These are phyloP conservation scores for Melanocharis versteri DNA, from an alignment of 2,113 vertebrate species.

Conservation along the genomic window DNA sequence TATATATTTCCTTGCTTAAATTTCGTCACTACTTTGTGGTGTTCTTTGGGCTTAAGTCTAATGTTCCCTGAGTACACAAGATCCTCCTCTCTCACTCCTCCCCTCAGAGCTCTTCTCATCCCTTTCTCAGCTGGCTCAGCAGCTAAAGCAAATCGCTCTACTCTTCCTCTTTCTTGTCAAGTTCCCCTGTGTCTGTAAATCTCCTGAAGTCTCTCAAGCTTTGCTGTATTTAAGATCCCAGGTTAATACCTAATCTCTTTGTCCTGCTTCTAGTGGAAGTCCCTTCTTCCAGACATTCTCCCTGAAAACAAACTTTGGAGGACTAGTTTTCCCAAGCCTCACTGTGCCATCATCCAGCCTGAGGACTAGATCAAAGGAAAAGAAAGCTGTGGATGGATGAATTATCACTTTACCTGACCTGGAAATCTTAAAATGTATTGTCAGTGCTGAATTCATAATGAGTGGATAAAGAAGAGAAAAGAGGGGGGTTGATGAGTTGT, in stretches of 20 bases:
- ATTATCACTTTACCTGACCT: background rate
- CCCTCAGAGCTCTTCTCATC: background rate
- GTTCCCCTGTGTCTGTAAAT: background rate
- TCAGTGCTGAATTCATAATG: background rate
- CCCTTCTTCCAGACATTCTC: background rate
- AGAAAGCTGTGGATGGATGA: background rate
- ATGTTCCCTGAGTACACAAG: background rate
- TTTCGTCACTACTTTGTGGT: background rate
- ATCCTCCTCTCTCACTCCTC: background rate
- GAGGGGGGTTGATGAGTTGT: accelerated
- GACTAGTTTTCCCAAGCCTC: background rate
- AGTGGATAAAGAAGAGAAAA: background rate
- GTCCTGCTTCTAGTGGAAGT: background rate
- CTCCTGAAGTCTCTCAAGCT: background rate
- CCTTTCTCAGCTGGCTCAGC: background rate
- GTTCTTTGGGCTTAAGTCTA: background rate
- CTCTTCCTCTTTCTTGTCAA: background rate
- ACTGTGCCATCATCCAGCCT: background rate
- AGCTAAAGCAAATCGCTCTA: background rate
- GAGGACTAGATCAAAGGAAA: background rate
- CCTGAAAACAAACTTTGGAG: background rate
- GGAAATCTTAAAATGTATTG: background rate
- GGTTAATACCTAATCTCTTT: background rate
- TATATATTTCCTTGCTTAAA: background rate
- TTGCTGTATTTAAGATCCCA: background rate